These are phyloP conservation scores for Urechis unicinctus DNA, from an alignment of 2,888 invertebrate species.

Conservation along the genomic window DNA sequence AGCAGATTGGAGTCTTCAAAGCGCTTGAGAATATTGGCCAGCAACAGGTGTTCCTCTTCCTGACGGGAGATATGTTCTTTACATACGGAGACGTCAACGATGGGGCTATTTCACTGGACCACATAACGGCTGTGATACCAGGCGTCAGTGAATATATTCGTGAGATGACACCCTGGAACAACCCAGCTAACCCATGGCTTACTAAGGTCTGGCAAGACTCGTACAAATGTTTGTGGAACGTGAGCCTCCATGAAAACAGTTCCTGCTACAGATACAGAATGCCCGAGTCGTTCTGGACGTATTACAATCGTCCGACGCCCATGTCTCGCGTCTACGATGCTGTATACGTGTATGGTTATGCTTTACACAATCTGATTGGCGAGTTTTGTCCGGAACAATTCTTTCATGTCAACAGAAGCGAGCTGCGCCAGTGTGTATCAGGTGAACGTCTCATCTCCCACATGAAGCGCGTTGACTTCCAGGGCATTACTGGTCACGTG, in stretches of 20 bases:
- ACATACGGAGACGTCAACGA: slow-evolving; percentile 8
- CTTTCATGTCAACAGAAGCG: slow-evolving; percentile 2
- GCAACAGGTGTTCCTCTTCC: too few species aligned
- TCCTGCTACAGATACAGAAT: not conserved
- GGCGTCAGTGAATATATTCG: not conserved
- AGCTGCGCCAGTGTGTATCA: slow-evolving; percentile 19
- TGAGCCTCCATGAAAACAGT: too few species aligned
- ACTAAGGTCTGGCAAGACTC: not conserved
- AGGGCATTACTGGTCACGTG: slow-evolving; percentile 26
- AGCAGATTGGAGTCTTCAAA: not conserved
- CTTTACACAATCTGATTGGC: slow-evolving; percentile 23
- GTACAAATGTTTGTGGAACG: slow-evolving; percentile 5
- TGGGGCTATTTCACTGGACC: slow-evolving; percentile 2
- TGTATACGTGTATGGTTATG: slow-evolving; percentile 28
- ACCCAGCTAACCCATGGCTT: slow-evolving; percentile 3
- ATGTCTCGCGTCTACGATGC: slow-evolving; percentile 23
- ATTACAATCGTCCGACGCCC: not conserved
- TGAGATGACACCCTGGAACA: not conserved
- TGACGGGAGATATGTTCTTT: slow-evolving; percentile 9
- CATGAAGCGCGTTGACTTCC: slow-evolving; percentile 23
- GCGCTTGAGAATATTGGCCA: too few species aligned
- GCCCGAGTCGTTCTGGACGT: not conserved
- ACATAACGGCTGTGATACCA: not conserved
- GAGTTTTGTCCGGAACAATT: slow-evolving; percentile 24
- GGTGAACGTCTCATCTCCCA: slow-evolving; percentile 22